Evolutionary conservation across 2,888 invertebrate genomes (phyloP), one percentile per base, ranked within the genome.

Genomic region (Punctoribates punctum): DNA sequence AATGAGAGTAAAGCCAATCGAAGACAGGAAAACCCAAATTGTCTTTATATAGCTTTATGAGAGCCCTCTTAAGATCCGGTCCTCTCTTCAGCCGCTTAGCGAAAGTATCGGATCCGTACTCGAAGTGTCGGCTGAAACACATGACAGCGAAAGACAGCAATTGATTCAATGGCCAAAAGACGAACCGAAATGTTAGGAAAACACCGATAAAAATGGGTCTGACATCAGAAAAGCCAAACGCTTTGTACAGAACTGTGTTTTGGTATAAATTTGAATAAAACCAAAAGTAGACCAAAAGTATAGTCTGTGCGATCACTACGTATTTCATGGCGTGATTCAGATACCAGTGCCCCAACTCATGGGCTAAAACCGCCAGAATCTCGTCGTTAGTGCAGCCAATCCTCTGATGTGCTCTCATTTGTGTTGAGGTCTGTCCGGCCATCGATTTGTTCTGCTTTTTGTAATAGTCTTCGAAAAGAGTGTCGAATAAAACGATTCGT

Each of bases 321-420:
- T 93, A 93, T 82, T 93, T 93, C 72, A 91, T 87, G 42, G 91
- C 90, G 84, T 99, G 99, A 80, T 89, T 93, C 77, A 92, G 88
- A 81, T 92, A 92, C 98, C 98, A 99, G 83, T 99, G 98, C 0
- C 98, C 98, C 67, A 99, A 86, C 85, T 99, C 98, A 85, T 99
- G 99, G 1, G 93, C 94, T 73, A 99, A 86, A 34, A 99, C 93
- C 34, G 96, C 98, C 74, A 99, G 85, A 78, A 99, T 91, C 87
- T 99, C 98, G 81, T 90, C 90, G 82, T 95, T 90, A 73, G 89
- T 90, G 84, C 97, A 97, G 13, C 97, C 90, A 73, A 83, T 84
- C 74, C 84, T 84, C 25, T 81, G 78, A 73, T 34, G 34, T 34
- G 34, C 34, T 34, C 34, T 8, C 8, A 5, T 34, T 34, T 34